Percentiles rank a stretch among this genome's conserved stretches.
Conservation (phyloP, 2,797 vertebrate species). For the Gambelia wislizenii region DNA sequence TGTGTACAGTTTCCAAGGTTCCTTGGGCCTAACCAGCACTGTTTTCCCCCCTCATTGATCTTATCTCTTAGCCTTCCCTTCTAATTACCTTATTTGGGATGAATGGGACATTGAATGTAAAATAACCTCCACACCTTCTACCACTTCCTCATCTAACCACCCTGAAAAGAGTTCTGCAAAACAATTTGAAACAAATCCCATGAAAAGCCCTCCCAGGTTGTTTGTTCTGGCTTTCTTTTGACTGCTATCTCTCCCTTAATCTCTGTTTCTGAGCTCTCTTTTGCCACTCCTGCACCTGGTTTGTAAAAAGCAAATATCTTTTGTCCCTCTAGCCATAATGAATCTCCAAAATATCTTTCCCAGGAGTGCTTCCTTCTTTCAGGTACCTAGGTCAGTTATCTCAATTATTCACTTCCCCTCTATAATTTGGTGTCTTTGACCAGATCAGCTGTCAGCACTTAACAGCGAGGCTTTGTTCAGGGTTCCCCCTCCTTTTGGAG, state of each 20-base stretch:
- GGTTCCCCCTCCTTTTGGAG: slow-evolving; percentile 26
- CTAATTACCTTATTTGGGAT: slow-evolving; percentile 8
- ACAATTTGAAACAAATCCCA: slow-evolving; percentile 1
- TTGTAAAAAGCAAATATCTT: slow-evolving; percentile 61
- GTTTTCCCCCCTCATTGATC: background rate
- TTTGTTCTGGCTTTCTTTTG: slow-evolving; percentile 49
- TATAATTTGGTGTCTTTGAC: slow-evolving; percentile 56
- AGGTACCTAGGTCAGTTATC: slow-evolving; percentile 45
- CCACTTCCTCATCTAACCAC: background rate
- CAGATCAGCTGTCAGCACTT: slow-evolving; percentile 60
- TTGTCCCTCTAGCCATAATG: slow-evolving; percentile 39
- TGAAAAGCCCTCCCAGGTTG: slow-evolving; percentile 47
- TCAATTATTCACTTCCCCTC: slow-evolving; percentile 55
- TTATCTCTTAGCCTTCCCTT: background rate
- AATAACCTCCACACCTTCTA: background rate
- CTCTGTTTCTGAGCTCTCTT: slow-evolving; percentile 33
- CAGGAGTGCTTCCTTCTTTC: slow-evolving; percentile 33
- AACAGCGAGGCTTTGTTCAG: slow-evolving; percentile 38
- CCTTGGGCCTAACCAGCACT: background rate
- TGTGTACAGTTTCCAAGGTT: background rate
- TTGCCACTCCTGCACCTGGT: slow-evolving; percentile 57
- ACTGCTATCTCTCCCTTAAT: slow-evolving; percentile 48
- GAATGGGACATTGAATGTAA: background rate
- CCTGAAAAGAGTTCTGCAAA: slow-evolving; percentile 21
- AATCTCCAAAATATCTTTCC: slow-evolving; percentile 65